A percentile compares a stretch with the other conserved stretches of the same genome.
Evolutionary conservation across 2,888 invertebrate species (phyloP).

Genomic region (Alcis repandata): DNA sequence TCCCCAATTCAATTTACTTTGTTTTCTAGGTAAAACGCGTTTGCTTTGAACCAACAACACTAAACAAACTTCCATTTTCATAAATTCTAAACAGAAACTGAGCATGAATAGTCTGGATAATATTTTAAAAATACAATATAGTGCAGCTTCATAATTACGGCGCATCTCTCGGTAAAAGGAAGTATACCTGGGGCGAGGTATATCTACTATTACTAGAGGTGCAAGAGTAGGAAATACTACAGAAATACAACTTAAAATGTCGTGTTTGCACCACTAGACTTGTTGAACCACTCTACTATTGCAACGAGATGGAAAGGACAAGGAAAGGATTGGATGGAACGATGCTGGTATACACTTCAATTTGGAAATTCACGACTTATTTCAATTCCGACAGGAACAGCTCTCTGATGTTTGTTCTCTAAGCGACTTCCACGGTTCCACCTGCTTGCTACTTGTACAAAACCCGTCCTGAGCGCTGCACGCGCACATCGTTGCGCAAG

Average conservation of each 20-base stretch:
- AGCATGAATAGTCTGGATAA: slow-evolving; percentile 4
- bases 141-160: slow-evolving; percentile 19
- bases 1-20: not conserved
- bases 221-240: not conserved
- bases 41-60: not conserved
- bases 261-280: no score
- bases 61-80: not conserved
- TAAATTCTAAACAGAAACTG: not conserved
- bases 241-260: not conserved
- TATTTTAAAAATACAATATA: slow-evolving; percentile 10
- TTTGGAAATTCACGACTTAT: no score
- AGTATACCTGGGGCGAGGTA: slow-evolving; percentile 5
- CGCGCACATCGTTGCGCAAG: no score
- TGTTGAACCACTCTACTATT: no score
- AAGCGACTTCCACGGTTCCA: no score
- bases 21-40: not conserved
- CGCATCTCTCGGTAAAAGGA: slow-evolving; percentile 13
- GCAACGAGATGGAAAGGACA: no score
- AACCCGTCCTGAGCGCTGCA: no score
- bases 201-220: not conserved
- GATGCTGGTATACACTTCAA: no score
- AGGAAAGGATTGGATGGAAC: no score
- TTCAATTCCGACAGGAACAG: no score
- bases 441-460: no score
- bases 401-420: no score